phyloP scores from a whole-genome alignment of 1,140 invertebrate genomes.

The Listronotus bonariensis region DNA sequence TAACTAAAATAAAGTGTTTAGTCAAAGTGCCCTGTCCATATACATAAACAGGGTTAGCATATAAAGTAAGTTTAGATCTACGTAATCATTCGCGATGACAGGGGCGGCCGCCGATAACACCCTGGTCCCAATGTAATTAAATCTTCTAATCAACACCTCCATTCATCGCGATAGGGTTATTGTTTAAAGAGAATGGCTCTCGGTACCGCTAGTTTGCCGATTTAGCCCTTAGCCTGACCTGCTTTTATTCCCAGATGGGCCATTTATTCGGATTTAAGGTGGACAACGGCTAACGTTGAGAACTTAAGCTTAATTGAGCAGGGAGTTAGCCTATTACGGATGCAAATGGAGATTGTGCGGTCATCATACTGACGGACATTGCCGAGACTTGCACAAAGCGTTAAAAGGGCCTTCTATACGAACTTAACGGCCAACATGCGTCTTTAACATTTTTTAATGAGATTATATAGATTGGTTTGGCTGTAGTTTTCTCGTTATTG shows the following conservation, averaged over 20 bases:
- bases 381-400: slow-evolving; percentile 23
- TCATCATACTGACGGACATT: slow-evolving; percentile 49
- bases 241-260: slow-evolving; percentile 51
- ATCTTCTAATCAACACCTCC: slow-evolving; percentile 55
- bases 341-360: slow-evolving; percentile 51
- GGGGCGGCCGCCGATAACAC: slow-evolving; percentile 45
- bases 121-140: slow-evolving; percentile 51
- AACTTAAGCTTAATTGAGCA: slow-evolving; percentile 50
- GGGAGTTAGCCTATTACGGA: slow-evolving; percentile 50
- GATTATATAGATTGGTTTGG: no score
- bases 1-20: slow-evolving; percentile 5
- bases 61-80: slow-evolving; percentile 33
- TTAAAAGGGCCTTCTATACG: neutral
- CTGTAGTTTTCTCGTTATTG: no score
- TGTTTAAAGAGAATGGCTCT: slow-evolving; percentile 42
- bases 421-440: no score
- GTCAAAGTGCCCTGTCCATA: slow-evolving; percentile 4
- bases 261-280: slow-evolving; percentile 55
- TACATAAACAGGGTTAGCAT: slow-evolving; percentile 33
- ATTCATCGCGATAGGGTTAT: slow-evolving; percentile 51
- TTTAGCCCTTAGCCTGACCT: slow-evolving; percentile 39
- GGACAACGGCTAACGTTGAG: slow-evolving; percentile 46
- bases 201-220: slow-evolving; percentile 39
- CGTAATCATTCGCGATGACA: slow-evolving; percentile 37
- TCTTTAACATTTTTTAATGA: neutral